Conservation (phyloP, 2,797 vertebrate species). For the Notolepis coatsorum region DNA sequence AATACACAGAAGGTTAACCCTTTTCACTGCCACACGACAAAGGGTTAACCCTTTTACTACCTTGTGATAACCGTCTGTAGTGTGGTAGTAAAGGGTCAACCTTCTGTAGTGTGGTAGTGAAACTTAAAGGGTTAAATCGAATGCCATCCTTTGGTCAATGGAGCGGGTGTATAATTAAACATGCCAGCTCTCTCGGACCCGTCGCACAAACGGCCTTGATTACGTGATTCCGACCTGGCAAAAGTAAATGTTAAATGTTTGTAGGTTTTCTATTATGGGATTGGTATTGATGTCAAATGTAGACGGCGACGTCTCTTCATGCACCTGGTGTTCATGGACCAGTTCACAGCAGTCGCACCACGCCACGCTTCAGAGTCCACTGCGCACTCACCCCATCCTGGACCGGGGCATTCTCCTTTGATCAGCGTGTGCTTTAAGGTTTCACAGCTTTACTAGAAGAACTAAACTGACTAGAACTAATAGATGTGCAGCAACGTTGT, state of each 20-base stretch:
- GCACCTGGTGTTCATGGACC: background rate
- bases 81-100: too few relatives aligned
- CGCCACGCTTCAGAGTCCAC: background rate
- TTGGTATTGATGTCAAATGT: background rate
- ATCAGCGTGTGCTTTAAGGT: background rate
- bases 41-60: too few relatives aligned
- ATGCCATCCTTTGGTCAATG: background rate
- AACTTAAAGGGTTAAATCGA: too few relatives aligned
- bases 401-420: slow-evolving; percentile 1
- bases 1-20: too few relatives aligned
- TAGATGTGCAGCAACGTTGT: background rate
- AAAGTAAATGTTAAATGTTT: slow-evolving; percentile 15
- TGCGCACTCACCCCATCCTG: background rate
- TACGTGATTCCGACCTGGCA: slow-evolving; percentile 13
- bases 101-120: too few relatives aligned
- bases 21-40: too few relatives aligned
- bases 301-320: background rate
- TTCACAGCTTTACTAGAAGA: slow-evolving; percentile 7
- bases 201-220: background rate
- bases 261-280: slow-evolving; percentile 11
- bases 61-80: too few relatives aligned
- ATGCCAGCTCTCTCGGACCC: background rate
- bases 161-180: background rate
- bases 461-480: slow-evolving; percentile 6
- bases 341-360: slow-evolving; percentile 1